A percentile compares a stretch with the other conserved stretches of the same genome.
These are phyloP conservation scores for Hippopotamus amphibius DNA, from an alignment of 2,113 vertebrate genomes.

Conservation along the genomic window DNA sequence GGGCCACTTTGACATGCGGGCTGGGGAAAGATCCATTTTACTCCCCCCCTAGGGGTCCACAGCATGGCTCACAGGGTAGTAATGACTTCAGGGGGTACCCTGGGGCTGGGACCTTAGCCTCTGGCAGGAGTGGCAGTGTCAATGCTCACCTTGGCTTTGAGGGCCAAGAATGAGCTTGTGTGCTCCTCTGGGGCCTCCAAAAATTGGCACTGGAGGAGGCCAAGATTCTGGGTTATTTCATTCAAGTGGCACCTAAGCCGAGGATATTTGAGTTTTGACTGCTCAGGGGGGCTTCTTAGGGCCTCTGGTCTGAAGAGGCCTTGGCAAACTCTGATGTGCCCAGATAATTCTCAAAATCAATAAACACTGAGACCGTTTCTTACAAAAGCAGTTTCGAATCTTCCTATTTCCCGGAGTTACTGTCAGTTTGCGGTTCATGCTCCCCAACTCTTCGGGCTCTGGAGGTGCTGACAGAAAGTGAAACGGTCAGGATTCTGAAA, in stretches of 20 bases:
- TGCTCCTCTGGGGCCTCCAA: neutral
- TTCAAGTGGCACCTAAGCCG: neutral
- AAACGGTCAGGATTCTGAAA: neutral
- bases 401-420: neutral
- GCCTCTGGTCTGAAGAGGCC: neutral
- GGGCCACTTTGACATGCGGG: neutral
- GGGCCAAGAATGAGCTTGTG: neutral
- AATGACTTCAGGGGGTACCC: neutral
- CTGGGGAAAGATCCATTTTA: neutral
- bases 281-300: neutral
- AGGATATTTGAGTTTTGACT: neutral
- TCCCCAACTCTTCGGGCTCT: neutral
- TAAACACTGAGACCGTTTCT: neutral
- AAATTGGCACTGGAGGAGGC: neutral
- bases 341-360: neutral
- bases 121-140: neutral
- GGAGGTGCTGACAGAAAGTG: neutral
- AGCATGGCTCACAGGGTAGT: neutral
- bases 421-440: neutral
- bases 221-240: neutral
- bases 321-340: slow-evolving; percentile 6
- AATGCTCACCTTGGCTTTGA: neutral
- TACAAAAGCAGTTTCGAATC: neutral
- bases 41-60: neutral
- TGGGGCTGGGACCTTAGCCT: neutral